Evolutionary conservation across 2,797 vertebrate species (phyloP).

Genomic region (Esox lucius): DNA sequence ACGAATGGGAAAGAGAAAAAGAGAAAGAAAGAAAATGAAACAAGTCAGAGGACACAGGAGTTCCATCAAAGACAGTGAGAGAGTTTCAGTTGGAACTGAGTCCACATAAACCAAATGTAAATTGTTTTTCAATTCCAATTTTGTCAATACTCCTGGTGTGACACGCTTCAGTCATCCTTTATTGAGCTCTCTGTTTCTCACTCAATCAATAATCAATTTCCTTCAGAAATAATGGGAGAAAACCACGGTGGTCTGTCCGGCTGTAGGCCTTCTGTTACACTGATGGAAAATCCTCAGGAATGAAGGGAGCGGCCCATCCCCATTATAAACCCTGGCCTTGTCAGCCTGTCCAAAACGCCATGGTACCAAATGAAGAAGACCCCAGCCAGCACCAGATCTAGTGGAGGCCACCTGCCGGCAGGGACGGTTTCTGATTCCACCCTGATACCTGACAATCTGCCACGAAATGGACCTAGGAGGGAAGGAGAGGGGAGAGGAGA

Average conservation of each 20-base stretch:
- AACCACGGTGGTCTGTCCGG: slow-evolving; percentile 41
- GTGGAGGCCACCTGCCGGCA: neutral
- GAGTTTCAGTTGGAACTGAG: neutral
- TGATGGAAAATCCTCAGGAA: slow-evolving; percentile 52
- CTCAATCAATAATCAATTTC: slow-evolving; percentile 73
- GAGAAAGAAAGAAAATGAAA: neutral
- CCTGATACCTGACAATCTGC: neutral
- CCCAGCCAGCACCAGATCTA: neutral
- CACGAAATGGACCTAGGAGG: neutral
- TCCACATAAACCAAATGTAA: slow-evolving; percentile 29
- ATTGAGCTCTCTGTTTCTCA: slow-evolving; percentile 51
- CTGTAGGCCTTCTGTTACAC: slow-evolving; percentile 49
- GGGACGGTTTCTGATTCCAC: slow-evolving; percentile 3
- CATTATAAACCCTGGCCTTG: slow-evolving; percentile 52
- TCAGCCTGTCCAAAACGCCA: slow-evolving; percentile 24
- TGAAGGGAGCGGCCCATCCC: slow-evolving; percentile 41
- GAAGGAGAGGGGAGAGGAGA: too few species aligned
- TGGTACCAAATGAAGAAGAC: slow-evolving; percentile 23
- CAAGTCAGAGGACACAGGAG: too few species aligned
- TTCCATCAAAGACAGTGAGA: neutral
- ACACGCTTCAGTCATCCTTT: slow-evolving; percentile 65
- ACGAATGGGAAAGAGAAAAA: neutral
- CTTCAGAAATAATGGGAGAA: slow-evolving; percentile 55
- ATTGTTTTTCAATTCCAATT: slow-evolving; percentile 52
- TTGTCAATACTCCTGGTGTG: slow-evolving; percentile 41